A percentile compares a stretch with the other conserved stretches of the same genome.
Evolutionary conservation across 2,797 vertebrate genomes (phyloP).

Genomic region (Anolis apletophallus): DNA sequence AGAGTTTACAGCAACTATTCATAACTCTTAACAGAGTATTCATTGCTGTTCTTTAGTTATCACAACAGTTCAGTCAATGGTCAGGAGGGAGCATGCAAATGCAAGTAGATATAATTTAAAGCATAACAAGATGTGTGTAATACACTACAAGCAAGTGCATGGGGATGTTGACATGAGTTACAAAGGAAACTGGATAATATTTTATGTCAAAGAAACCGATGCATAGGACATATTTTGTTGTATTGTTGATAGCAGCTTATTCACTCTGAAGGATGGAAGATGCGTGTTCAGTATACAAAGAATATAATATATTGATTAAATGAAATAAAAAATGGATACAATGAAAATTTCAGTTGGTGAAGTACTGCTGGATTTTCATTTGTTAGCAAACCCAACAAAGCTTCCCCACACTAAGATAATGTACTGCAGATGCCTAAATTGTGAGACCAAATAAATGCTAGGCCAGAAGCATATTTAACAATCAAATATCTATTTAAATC

Average conservation of each 20-base stretch:
- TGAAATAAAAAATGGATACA: constrained; percentile 2
- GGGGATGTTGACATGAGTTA: background rate
- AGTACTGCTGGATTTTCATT: background rate
- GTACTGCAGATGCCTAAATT: background rate
- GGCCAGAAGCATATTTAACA: background rate
- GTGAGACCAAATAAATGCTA: background rate
- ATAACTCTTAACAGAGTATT: background rate
- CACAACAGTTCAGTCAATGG: background rate
- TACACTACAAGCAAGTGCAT: background rate
- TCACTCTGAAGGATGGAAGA: constrained; percentile 36
- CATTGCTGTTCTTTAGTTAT: background rate
- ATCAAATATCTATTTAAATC: background rate
- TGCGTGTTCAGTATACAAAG: background rate
- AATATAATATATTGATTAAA: background rate
- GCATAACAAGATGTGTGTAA: background rate
- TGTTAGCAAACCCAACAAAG: background rate
- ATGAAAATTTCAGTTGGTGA: background rate
- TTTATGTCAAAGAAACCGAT: background rate
- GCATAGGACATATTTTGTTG: background rate
- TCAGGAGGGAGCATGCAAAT: background rate
- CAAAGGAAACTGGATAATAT: background rate
- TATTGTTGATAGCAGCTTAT: background rate
- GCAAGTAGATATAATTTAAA: background rate
- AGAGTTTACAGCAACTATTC: background rate
- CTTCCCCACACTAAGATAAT: background rate